Percentiles rank a stretch among this genome's conserved stretches.
Evolutionary conservation across 2,113 vertebrate genomes (phyloP).

Genomic region (Campylomormyrus numenius): DNA sequence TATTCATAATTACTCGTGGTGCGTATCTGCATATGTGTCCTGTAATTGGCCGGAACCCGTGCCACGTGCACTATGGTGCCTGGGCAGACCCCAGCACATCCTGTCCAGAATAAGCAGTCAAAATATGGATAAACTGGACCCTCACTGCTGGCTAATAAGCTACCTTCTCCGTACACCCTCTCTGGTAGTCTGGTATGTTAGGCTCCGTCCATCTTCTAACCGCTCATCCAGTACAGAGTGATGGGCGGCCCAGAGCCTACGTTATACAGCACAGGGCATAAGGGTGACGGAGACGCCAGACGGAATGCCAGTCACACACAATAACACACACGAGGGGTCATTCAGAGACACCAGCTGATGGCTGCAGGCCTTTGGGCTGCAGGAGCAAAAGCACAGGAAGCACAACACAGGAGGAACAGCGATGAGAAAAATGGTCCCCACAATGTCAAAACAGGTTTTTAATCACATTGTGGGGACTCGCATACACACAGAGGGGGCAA

Average conservation of each 20-base stretch:
- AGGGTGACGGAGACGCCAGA: background rate
- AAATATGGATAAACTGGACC: background rate
- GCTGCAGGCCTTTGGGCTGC: no score
- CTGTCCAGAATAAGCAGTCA: background rate
- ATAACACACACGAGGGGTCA: background rate
- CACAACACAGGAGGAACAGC: background rate
- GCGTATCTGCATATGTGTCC: background rate
- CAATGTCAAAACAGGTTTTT: no score
- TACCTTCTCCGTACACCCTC: background rate
- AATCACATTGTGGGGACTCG: background rate
- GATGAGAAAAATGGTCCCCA: background rate
- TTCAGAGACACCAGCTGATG: background rate
- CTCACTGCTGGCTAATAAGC: background rate
- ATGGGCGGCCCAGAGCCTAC: background rate
- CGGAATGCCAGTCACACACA: background rate
- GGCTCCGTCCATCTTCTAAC: background rate
- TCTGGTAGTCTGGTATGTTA: background rate
- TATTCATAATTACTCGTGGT: background rate
- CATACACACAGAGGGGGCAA: background rate
- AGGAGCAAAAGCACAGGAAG: background rate
- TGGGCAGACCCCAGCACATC: background rate
- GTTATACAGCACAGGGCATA: background rate
- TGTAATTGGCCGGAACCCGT: background rate
- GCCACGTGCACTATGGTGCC: background rate
- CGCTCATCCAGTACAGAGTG: background rate